Evolutionary conservation across 1,140 invertebrate species (phyloP).

Genomic region (Chelonus insularis): DNA sequence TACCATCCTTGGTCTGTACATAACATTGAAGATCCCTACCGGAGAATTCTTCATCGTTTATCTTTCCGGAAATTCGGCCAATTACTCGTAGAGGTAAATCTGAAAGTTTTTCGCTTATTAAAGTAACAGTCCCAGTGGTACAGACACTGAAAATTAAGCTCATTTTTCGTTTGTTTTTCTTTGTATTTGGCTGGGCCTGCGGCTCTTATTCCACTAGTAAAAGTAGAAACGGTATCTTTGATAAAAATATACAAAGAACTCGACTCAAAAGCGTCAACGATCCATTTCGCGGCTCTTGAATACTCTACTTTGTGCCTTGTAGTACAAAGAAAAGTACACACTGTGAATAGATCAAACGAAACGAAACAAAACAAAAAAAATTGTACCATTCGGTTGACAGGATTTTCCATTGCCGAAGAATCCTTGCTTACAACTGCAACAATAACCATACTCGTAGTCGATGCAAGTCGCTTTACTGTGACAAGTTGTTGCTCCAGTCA

Average conservation of each 20-base stretch:
- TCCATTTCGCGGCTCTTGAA: constrained; percentile 15
- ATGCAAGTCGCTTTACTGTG: constrained; percentile 80
- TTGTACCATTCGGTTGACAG: constrained; percentile 79
- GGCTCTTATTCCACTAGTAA: background rate
- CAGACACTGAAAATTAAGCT: background rate
- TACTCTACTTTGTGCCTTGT: background rate
- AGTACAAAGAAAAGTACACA: background rate
- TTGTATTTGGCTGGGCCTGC: background rate
- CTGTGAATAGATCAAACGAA: background rate
- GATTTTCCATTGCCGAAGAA: constrained; percentile 90
- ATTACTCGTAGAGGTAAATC: constrained; percentile 81
- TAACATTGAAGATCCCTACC: constrained; percentile 90
- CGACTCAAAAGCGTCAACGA: constrained; percentile 17
- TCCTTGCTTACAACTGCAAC: constrained; percentile 79
- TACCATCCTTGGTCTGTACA: constrained; percentile 83
- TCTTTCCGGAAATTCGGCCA: constrained; percentile 77
- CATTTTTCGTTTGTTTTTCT: background rate
- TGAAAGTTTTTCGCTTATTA: constrained; percentile 45
- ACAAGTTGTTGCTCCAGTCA: constrained; percentile 68
- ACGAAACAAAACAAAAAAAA: background rate
- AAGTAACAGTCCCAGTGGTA: background rate
- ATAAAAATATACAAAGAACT: constrained; percentile 20
- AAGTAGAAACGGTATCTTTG: constrained; percentile 11
- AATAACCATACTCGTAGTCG: constrained; percentile 82
- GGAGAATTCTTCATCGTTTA: constrained; percentile 76